Percentiles rank a stretch among this genome's conserved stretches.
phyloP scores from a whole-genome alignment of 2,797 vertebrate genomes.

The Sebastes wilsoni region DNA sequence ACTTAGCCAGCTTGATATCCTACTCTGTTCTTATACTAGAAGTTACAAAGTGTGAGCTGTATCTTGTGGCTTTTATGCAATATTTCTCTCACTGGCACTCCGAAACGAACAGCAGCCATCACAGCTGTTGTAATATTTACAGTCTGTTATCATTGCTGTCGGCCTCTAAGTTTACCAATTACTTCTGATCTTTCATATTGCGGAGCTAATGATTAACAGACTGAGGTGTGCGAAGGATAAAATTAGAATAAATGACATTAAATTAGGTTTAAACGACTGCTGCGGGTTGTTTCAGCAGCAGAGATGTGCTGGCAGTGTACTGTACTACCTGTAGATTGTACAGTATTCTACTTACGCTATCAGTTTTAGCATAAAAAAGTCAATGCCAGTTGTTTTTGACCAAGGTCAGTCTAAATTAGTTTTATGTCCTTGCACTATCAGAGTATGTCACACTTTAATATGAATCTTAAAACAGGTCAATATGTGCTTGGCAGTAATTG shows the following conservation, averaged over 20 bases:
- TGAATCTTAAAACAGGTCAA: background rate
- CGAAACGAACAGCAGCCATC: conserved; percentile 18
- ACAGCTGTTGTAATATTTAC: conserved; percentile 34
- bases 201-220: conserved; percentile 26
- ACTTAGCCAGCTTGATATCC: background rate
- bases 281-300: background rate
- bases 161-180: conserved; percentile 21
- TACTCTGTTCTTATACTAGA: background rate
- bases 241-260: conserved; percentile 12
- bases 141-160: conserved; percentile 15
- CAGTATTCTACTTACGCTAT: background rate
- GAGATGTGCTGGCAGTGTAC: background rate
- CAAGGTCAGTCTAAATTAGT: background rate
- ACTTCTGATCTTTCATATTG: conserved; percentile 23
- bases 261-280: conserved; percentile 18
- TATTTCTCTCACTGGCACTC: background rate
- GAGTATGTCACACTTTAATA: background rate
- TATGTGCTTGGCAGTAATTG: background rate
- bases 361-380: background rate
- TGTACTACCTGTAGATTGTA: too few species aligned
- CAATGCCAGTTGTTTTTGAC: background rate
- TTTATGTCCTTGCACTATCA: background rate
- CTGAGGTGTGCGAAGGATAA: conserved; percentile 14
- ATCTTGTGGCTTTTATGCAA: background rate
- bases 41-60: background rate